A percentile compares a stretch with the other conserved stretches of the same genome.
Evolutionary conservation across 1,140 invertebrate species (phyloP).

Genomic region (Anastrepha ludens): DNA sequence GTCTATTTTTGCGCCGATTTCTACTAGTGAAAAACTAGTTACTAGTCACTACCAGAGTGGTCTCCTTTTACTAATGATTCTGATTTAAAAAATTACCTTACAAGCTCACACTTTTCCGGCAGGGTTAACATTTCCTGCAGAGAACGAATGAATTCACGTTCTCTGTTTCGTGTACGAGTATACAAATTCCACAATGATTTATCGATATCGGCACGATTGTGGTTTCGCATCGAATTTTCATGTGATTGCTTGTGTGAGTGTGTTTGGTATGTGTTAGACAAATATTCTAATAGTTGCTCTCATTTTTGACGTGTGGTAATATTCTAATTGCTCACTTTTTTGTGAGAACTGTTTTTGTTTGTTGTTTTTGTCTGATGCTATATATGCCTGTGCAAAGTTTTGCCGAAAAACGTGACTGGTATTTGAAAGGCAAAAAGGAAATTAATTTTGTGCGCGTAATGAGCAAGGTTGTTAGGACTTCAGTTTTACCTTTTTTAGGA

Average conservation of each 20-base stretch:
- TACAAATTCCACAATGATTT: not conserved
- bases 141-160: no score
- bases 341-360: not conserved
- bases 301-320: constrained; percentile 28
- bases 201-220: constrained; percentile 11
- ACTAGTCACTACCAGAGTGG: no score
- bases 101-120: not conserved
- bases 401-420: constrained; percentile 21
- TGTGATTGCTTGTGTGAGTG: no score
- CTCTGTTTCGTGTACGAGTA: not conserved
- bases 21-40: no score
- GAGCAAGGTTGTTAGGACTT: not conserved
- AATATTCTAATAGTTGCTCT: constrained; percentile 37
- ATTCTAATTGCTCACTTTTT: constrained; percentile 26
- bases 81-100: not conserved
- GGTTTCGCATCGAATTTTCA: not conserved
- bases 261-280: not conserved
- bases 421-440: constrained; percentile 44
- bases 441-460: constrained; percentile 6
- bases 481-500: not conserved
- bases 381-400: not conserved
- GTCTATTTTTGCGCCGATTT: no score
- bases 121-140: not conserved
- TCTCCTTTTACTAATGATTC: no score
- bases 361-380: not conserved